phyloP scores from a whole-genome alignment of 2,888 invertebrate species.

The Hydrotaea cyrtoneurina region DNA sequence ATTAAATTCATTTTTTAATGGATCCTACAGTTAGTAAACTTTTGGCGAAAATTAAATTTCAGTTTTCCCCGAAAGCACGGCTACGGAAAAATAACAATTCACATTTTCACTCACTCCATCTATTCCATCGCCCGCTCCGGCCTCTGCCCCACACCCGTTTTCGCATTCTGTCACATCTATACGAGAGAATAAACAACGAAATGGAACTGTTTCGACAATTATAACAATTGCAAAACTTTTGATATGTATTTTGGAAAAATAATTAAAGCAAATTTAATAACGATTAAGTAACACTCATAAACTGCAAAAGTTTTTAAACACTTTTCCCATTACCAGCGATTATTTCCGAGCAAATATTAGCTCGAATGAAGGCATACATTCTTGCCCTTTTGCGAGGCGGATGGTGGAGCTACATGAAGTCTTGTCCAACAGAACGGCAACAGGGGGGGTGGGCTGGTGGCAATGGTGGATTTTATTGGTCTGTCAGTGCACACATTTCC shows the following conservation, averaged over 20 bases:
- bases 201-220: slow-evolving; percentile 60
- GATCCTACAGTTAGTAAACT: slow-evolving; percentile 65
- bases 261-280: slow-evolving; percentile 67
- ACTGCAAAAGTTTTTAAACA: slow-evolving; percentile 60
- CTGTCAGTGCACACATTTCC: slow-evolving; percentile 4
- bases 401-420: neutral
- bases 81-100: slow-evolving; percentile 36
- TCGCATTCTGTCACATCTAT: slow-evolving; percentile 51
- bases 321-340: slow-evolving; percentile 27
- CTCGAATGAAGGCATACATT: neutral
- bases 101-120: slow-evolving; percentile 2
- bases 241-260: slow-evolving; percentile 58
- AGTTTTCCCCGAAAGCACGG: slow-evolving; percentile 39
- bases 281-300: slow-evolving; percentile 65
- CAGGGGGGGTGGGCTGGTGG: neutral
- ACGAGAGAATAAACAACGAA: slow-evolving; percentile 50
- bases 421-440: neutral
- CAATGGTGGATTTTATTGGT: slow-evolving; percentile 3
- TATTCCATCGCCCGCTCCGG: neutral
- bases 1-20: slow-evolving; percentile 66
- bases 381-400: neutral
- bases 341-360: slow-evolving; percentile 21
- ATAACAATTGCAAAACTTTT: slow-evolving; percentile 65
- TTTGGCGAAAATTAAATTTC: slow-evolving; percentile 62
- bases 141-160: neutral